These are phyloP conservation scores for Sparidentex hasta DNA, from an alignment of 2,797 vertebrate genomes.

Conservation along the genomic window DNA sequence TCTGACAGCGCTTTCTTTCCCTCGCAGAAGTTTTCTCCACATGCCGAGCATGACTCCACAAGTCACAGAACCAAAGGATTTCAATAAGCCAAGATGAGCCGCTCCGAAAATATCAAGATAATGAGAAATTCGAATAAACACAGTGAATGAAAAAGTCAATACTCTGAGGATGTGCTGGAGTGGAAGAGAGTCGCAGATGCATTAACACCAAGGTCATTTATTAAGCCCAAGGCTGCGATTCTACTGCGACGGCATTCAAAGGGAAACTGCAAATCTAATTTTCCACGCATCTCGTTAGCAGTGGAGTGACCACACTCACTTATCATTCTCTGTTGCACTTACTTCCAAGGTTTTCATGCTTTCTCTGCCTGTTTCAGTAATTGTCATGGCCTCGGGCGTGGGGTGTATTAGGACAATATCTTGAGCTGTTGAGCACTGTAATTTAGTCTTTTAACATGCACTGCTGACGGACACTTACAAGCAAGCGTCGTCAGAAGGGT, in stretches of 20 bases:
- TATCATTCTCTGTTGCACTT: constrained; percentile 56
- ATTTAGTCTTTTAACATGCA: constrained; percentile 13
- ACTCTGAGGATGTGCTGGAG: constrained; percentile 50
- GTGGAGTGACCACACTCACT: constrained; percentile 51
- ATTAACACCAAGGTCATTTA: constrained; percentile 75
- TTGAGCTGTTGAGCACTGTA: constrained; percentile 25
- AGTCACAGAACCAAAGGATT: constrained; percentile 59
- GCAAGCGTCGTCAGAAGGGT: background rate
- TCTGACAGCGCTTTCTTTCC: constrained; percentile 19
- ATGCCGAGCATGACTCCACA: constrained; percentile 9
- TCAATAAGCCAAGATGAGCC: constrained; percentile 59
- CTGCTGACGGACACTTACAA: background rate
- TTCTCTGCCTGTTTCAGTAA: constrained; percentile 43
- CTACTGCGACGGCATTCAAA: constrained; percentile 47
- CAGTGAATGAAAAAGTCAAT: constrained; percentile 58
- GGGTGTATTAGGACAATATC: constrained; percentile 37
- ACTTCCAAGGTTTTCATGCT: constrained; percentile 44
- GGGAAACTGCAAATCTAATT: constrained; percentile 71
- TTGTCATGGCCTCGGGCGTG: constrained; percentile 35
- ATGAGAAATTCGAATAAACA: constrained; percentile 70
- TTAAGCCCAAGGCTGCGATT: constrained; percentile 55
- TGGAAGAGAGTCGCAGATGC: constrained; percentile 51
- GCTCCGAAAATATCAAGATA: constrained; percentile 68
- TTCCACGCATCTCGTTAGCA: constrained; percentile 65
- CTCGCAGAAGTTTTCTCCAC: constrained; percentile 17